phyloP scores from a whole-genome alignment of 2,113 vertebrate genomes.

The Perca fluviatilis region DNA sequence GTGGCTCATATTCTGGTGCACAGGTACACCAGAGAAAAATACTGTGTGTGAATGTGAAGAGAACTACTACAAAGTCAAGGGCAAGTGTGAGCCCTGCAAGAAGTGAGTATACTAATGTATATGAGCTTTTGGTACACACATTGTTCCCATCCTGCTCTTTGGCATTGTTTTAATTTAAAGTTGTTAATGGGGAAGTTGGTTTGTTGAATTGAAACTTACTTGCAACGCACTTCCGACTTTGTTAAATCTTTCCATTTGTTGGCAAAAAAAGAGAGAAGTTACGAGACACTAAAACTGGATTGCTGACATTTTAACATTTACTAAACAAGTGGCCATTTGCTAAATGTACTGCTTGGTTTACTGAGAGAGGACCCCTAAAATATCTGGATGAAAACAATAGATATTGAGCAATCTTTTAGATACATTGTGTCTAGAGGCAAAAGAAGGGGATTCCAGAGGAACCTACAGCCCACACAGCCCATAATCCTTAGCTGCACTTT shows the following conservation, averaged over 20 bases:
- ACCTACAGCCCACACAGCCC: neutral
- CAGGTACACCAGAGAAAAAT: slow-evolving; percentile 67
- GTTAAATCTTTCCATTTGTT: slow-evolving; percentile 62
- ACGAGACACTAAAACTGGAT: slow-evolving; percentile 4
- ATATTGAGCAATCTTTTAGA: neutral
- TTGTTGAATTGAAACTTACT: slow-evolving; percentile 76
- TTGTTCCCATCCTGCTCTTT: slow-evolving; percentile 12
- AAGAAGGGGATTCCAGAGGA: neutral
- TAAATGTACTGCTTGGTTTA: neutral
- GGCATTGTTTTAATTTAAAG: slow-evolving; percentile 22
- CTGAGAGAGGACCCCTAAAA: neutral
- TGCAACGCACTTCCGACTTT: slow-evolving; percentile 10
- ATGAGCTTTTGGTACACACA: neutral
- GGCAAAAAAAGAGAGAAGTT: slow-evolving; percentile 58
- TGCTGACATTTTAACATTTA: slow-evolving; percentile 2
- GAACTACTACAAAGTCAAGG: slow-evolving; percentile 44
- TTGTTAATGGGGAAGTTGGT: slow-evolving; percentile 60
- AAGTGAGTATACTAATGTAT: slow-evolving; percentile 66
- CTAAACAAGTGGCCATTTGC: slow-evolving; percentile 7
- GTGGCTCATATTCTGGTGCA: neutral
- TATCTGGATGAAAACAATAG: no score
- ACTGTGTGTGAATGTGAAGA: slow-evolving; percentile 72
- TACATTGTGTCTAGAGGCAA: neutral
- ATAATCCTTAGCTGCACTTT: neutral
- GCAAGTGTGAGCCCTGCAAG: slow-evolving; percentile 66